Percentiles rank a stretch among this genome's conserved stretches.
Evolutionary conservation across 2,113 vertebrate genomes (phyloP).

Genomic region (Forbesichthys papilliferus): DNA sequence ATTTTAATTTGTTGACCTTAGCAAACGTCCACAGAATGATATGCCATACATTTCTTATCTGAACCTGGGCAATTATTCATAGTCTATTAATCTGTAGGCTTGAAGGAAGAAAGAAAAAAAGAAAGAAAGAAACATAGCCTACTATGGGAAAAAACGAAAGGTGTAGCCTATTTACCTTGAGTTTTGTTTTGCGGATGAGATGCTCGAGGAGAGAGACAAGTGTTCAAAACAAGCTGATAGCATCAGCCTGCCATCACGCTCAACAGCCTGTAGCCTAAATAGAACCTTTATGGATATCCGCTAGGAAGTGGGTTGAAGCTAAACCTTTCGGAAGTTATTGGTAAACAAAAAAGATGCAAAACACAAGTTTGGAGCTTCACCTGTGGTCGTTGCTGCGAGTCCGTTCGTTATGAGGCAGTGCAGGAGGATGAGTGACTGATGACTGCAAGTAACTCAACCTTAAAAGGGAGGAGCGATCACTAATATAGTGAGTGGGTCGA

Average conservation of each 20-base stretch:
- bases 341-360: background rate
- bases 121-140: background rate
- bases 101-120: background rate
- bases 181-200: conserved; percentile 22
- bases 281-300: background rate
- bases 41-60: too few species aligned
- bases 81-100: background rate
- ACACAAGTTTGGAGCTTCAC: background rate
- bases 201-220: conserved; percentile 34
- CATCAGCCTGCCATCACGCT: conserved; percentile 54
- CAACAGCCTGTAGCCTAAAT: background rate
- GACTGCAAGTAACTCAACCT: conserved; percentile 67
- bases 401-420: conserved; percentile 19
- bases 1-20: too few species aligned
- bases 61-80: too few species aligned
- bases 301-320: background rate
- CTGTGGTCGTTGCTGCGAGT: conserved; percentile 5
- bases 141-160: too few species aligned
- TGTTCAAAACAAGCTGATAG: conserved; percentile 15
- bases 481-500: background rate
- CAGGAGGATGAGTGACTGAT: conserved; percentile 47
- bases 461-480: conserved; percentile 48
- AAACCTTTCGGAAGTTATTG: background rate
- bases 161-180: background rate
- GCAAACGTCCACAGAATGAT: too few species aligned